Evolutionary conservation across 2,888 invertebrate species (phyloP), one percentile per base, ranked within the genome.

Genomic region (Serrognathus titanus): DNA sequence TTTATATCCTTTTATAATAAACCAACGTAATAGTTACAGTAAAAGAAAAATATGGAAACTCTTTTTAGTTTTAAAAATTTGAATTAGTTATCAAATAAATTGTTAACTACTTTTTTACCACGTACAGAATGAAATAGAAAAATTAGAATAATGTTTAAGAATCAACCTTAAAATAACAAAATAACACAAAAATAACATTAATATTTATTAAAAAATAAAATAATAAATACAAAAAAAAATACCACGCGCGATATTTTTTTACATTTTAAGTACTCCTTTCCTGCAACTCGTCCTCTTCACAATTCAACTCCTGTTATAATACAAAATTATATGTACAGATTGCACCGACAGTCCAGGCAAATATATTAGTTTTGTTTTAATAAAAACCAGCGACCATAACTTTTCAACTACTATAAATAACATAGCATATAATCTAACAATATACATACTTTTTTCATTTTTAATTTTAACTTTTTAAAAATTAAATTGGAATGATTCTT

Each of bases 341-440:
- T 75, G 75, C 75, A 75, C 74, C 68, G 68, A 68, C 63, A 63
- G 71, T 73, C 73, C 75, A 73, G 73, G 73, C 73, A 71, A 67
- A 46, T 11, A 58, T 47, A 46, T 51, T 55, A 47, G 50, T 39
- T 55, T 52, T 60, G 39, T 49, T 40, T 47, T 46, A n/a, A 55
- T 55, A 51, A 35, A 51, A 39, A 40, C 55, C 50, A 55, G 51
- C 51, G 47, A 46, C 47, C 55, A 50, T 51, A 12, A 43, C 37
- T 35, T 45, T 52, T 43, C 31, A n/a, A 13, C 31, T 41, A 16
- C 37, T 31, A 52, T 31, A 45, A 46, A 47, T 47, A 48, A 31
- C 48, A 53, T 47, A 45, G 47, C 48, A 37, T 48, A 53, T 9
- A 35, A n/a, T 49, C 39, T 52, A 52, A 35, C 12, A 45, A 45